Base-by-base conservation (phyloP, 92 coral and sea anemone species). In the Metridium senile region DNA sequence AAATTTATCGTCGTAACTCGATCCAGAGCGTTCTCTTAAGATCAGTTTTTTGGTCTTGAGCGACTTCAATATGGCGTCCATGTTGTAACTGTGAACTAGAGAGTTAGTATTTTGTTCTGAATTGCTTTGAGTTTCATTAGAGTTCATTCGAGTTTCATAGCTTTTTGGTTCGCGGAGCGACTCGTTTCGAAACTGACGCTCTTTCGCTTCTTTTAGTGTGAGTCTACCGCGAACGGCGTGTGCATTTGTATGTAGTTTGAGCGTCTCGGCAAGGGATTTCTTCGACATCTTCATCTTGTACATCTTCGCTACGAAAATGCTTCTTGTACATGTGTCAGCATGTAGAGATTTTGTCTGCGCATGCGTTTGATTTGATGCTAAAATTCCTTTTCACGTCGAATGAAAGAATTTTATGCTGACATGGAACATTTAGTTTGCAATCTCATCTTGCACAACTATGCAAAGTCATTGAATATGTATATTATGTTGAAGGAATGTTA, bases 181-280 rank as follows among this genome's bases (percentile, higher is more conserved):
- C n/a, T 54, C 59, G 59, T 9, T 54, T 54, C 59, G 59, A 54
- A 54, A 54, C 16, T 54, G 20, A 54, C 59, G 59, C 59, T 54
- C 59, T 13, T 54, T 54, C 9, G 17, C 59, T 3, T 54, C 59
- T 21, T 54, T 54, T 54, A 54, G 59, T 54, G 59, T 16, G 59
- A 54, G 59, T 54, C 59, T 54, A 54, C 59, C 20, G 20, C 59
- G 59, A 54, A 54, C 59, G 59, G 59, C 23, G 59, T 54, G 16
- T 54, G 25, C 59, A 54, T 13, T 54, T 54, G 59, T 54, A 54
- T 13, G n/a, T 54, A 13, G 23, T 13, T 54, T 54, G 59, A 54
- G 59, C 59, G 59, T 20, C 59, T 54, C 59, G 3, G 59, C 59
- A 54, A 9, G 16, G 2, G 25, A 2, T 54, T 54, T 54, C 25